A percentile compares a stretch with the other conserved stretches of the same genome.
These are phyloP conservation scores for Idaea aversata DNA, from an alignment of 2,888 invertebrate species.

Conservation along the genomic window DNA sequence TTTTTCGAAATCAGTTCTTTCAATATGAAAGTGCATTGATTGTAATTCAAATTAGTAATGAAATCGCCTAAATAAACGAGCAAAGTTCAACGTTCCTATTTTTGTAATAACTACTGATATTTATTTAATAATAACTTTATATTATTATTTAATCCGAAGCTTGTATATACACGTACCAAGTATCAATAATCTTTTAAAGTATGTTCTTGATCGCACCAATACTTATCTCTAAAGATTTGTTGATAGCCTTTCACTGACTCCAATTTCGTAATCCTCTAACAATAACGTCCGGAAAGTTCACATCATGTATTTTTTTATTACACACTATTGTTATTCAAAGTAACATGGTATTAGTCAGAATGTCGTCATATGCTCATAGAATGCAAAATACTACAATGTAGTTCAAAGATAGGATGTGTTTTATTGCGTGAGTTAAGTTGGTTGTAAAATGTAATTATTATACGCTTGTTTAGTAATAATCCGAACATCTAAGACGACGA, in stretches of 20 bases:
- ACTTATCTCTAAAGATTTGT: slow-evolving; percentile 14
- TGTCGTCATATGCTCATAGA: slow-evolving; percentile 19
- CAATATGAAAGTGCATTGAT: slow-evolving; percentile 7
- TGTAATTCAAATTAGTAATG: background rate
- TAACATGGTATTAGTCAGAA: slow-evolving; percentile 17
- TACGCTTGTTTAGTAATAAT: background rate
- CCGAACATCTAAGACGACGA: background rate
- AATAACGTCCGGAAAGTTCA: slow-evolving; percentile 15
- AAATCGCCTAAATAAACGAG: background rate
- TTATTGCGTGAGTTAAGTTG: background rate
- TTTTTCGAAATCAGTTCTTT: background rate
- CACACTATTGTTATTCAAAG: slow-evolving; percentile 23
- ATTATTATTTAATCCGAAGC: background rate
- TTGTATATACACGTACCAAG: background rate
- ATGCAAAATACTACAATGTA: slow-evolving; percentile 12
- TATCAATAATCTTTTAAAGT: slow-evolving; percentile 5
- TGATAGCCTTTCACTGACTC: slow-evolving; percentile 23
- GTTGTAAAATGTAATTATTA: background rate
- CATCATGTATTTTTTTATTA: slow-evolving; percentile 18
- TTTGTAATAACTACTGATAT: background rate
- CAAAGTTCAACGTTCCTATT: background rate
- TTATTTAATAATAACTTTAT: slow-evolving; percentile 4
- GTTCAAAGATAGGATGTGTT: background rate
- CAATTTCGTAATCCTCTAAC: slow-evolving; percentile 17
- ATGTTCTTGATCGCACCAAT: slow-evolving; percentile 9